Percentiles rank a stretch among this genome's conserved stretches.
Evolutionary conservation across 2,113 vertebrate genomes (phyloP).

Genomic region (Bufo gargarizans): DNA sequence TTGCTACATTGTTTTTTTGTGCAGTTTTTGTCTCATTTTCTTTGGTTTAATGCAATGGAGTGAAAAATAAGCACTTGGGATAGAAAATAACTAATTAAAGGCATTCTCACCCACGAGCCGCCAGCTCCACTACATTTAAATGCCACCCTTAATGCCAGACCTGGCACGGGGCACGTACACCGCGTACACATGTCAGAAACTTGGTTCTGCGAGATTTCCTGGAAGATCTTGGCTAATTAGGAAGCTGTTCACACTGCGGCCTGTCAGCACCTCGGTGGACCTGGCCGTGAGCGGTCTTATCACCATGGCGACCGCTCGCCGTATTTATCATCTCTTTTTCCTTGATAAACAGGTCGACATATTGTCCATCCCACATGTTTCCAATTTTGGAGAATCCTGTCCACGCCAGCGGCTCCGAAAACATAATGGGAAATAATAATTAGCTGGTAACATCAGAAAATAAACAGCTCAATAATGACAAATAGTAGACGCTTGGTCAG

Average conservation of each 20-base stretch:
- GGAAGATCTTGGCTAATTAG: not conserved
- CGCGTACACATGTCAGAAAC: not conserved
- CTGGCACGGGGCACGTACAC: not conserved
- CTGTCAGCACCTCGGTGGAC: not conserved
- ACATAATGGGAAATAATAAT: conserved; percentile 13
- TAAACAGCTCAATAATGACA: not conserved
- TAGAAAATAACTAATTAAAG: not conserved
- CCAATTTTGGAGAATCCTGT: conserved; percentile 9
- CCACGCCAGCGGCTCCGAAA: not conserved
- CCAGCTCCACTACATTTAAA: not conserved
- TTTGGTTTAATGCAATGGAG: not conserved
- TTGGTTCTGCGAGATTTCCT: too few relatives aligned
- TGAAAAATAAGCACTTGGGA: not conserved
- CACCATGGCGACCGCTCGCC: not conserved
- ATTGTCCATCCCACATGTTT: conserved; percentile 33
- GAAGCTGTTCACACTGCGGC: not conserved
- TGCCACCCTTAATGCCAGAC: not conserved
- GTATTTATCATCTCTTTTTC: not conserved
- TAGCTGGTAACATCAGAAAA: not conserved
- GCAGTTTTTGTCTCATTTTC: not conserved
- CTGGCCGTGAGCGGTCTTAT: not conserved
- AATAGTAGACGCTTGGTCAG: not conserved
- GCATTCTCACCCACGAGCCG: not conserved
- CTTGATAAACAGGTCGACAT: conserved; percentile 4
- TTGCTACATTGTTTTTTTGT: not conserved